These are phyloP conservation scores for Peromyscus maniculatus DNA, from an alignment of 2,113 vertebrate genomes.

Conservation along the genomic window DNA sequence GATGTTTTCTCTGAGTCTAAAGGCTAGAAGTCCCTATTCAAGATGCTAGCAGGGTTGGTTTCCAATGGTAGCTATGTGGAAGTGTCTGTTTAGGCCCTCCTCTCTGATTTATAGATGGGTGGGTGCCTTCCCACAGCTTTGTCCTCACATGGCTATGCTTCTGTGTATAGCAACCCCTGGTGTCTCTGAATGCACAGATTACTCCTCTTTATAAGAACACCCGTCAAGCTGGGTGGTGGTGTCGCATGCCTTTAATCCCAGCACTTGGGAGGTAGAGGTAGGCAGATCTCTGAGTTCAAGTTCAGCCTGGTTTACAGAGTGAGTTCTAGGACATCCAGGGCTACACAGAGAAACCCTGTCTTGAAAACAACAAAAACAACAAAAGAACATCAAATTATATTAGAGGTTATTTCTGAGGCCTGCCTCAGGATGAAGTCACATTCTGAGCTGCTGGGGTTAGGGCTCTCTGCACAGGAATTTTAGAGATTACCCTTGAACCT, in stretches of 20 bases:
- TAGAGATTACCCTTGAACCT: neutral
- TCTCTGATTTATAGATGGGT: neutral
- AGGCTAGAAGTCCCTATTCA: neutral
- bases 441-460: neutral
- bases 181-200: neutral
- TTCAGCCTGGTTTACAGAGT: neutral
- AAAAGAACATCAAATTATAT: neutral
- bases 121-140: neutral
- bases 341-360: neutral
- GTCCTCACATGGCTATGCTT: neutral
- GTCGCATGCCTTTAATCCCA: neutral
- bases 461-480: neutral
- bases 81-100: neutral
- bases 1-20: conserved; percentile 27
- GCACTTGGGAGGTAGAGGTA: neutral
- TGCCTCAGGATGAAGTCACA: neutral
- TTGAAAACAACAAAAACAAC: neutral
- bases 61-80: neutral
- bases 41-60: neutral
- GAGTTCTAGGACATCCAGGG: neutral
- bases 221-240: neutral
- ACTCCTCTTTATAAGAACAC: neutral
- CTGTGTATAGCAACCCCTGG: neutral
- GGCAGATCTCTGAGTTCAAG: neutral
- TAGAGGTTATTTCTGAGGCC: neutral